Evolutionary conservation across 2,113 vertebrate genomes (phyloP).

Genomic region (Toxotes jaculatrix): DNA sequence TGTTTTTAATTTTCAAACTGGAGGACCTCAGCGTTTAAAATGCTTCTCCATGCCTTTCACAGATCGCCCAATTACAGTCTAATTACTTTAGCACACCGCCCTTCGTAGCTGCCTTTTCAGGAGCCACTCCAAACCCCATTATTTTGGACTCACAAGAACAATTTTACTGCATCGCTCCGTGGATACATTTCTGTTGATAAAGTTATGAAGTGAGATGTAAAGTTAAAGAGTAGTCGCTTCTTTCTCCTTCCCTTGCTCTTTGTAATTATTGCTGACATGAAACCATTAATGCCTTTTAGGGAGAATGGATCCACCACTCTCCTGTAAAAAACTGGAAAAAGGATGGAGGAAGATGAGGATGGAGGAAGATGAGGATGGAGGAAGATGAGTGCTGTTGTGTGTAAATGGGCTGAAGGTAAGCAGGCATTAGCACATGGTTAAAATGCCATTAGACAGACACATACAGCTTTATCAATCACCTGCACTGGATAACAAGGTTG

Average conservation of each 20-base stretch:
- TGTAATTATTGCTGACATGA: not conserved
- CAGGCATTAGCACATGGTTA: conserved; percentile 6
- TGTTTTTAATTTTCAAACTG: not conserved
- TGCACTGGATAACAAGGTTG: not conserved
- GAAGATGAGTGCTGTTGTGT: not conserved
- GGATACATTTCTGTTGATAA: too few relatives aligned
- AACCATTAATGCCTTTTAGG: not conserved
- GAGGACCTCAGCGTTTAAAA: not conserved
- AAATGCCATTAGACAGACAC: conserved; percentile 28
- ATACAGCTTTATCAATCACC: conserved; percentile 29
- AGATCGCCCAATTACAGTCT: not conserved
- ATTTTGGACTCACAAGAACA: not conserved
- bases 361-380: not conserved
- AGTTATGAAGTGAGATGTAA: not conserved
- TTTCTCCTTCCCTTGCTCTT: not conserved
- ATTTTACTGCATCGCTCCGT: too few relatives aligned
- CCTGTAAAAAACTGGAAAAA: not conserved
- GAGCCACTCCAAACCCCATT: not conserved
- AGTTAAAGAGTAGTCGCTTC: not conserved
- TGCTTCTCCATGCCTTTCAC: not conserved
- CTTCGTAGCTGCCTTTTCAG: too few relatives aligned
- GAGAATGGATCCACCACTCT: conserved; percentile 8
- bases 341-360: not conserved
- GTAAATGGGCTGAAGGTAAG: not conserved
- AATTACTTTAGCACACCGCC: not conserved